Base-by-base conservation (phyloP, 2,113 vertebrate genomes). In the Vidua chalybeata region DNA sequence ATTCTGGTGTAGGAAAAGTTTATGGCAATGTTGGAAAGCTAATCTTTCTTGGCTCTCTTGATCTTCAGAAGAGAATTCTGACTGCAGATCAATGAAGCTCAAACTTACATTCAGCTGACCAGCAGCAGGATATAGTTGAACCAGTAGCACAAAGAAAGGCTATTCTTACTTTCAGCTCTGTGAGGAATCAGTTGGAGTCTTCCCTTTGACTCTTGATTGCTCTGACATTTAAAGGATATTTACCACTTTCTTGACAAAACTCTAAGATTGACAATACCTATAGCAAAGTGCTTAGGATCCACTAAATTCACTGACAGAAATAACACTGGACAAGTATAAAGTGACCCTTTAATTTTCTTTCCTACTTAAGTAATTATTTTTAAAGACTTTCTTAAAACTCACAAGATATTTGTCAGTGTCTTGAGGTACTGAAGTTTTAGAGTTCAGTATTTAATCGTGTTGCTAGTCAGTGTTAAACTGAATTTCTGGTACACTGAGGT, bases 291-390 rank as follows among this genome's bases (percentile, higher is more conserved):
- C 62, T 93, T 86, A 92, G 51, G 68, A 90, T 73, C 49, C 78
- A 96, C 82, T 41, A 94, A 96, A 85, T 90, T 73, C 77, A 89
- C 56, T 63, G 86, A 58, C 74, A 96, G 82, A 97, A 97, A 92
- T 73, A 96, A 84, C 87, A 90, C 23, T 11, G 12, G 77, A 46
- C 20, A 55, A 88, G 30, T 55, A 61, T 49, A 88, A 96, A 48
- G 14, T 45, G 51, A 79, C 9, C 1, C 1, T 80, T 90, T 35
- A 30, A 58, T 71, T 82, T 87, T 86, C 46, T 69, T 89, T 66
- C 49, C 41, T 83, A 26, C 16, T 21, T 52, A 85, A 87, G 52
- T 31, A 78, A 49, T 68, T 71, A 37, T 52, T 90, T 81, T 79
- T 80, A 82, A 6, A 76, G 28, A 31, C 59, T 37, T 87, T 39